Evolutionary conservation across 2,888 invertebrate genomes (phyloP).

Genomic region (Loripinus fragilis): DNA sequence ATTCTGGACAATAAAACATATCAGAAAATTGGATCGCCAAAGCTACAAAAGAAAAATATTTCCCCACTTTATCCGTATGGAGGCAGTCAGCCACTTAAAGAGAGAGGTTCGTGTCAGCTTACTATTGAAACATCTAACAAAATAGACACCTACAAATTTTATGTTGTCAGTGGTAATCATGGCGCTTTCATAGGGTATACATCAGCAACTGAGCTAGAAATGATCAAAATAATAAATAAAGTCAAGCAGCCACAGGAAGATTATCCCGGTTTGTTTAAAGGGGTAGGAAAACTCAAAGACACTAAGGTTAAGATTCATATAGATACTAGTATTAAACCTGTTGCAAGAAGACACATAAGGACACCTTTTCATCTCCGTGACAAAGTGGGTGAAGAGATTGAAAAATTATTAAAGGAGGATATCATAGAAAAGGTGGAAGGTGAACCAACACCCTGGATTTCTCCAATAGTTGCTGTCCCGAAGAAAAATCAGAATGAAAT

Average conservation of each 20-base stretch:
- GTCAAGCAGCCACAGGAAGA: not conserved
- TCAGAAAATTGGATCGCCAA: conserved; percentile 35
- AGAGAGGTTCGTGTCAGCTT: conserved; percentile 33
- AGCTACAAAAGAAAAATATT: conserved; percentile 9
- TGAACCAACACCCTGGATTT: too few species aligned
- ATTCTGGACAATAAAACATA: conserved; percentile 51
- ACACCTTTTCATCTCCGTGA: too few species aligned
- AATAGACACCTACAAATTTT: conserved; percentile 34
- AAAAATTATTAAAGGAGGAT: too few species aligned
- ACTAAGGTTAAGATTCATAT: too few species aligned
- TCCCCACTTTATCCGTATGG: conserved; percentile 46
- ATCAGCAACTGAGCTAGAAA: conserved; percentile 25
- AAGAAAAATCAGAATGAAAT: too few species aligned
- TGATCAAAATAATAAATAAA: conserved; percentile 41
- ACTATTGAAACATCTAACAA: conserved; percentile 35
- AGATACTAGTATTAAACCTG: too few species aligned
- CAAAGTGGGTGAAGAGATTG: too few species aligned
- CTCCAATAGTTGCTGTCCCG: too few species aligned
- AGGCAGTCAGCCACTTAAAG: conserved; percentile 25
- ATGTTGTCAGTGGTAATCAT: conserved; percentile 41
- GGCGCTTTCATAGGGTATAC: conserved; percentile 46
- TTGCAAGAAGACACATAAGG: too few species aligned
- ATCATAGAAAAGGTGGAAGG: too few species aligned
- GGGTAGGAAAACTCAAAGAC: conserved; percentile 16
- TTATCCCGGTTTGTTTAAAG: conserved; percentile 45